phyloP scores from a whole-genome alignment of 2,797 vertebrate species.

The Vipera latastei region DNA sequence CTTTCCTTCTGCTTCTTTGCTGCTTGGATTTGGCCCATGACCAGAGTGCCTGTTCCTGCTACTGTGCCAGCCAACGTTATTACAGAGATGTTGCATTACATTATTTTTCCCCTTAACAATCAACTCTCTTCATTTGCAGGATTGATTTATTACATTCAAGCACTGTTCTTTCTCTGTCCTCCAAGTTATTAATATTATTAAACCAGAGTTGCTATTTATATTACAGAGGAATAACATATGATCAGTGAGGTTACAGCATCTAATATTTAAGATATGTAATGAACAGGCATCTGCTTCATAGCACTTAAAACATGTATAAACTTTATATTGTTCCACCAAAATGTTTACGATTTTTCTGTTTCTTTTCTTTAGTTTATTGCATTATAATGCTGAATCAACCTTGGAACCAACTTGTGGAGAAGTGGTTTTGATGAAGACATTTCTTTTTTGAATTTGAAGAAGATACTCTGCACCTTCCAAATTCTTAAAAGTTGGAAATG shows the following conservation, averaged over 20 bases:
- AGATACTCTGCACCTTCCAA: constrained; percentile 69
- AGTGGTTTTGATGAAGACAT: constrained; percentile 63
- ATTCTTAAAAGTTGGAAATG: constrained; percentile 71
- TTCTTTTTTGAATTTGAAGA: constrained; percentile 52
- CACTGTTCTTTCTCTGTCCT: no score
- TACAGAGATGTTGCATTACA: neutral
- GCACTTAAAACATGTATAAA: neutral
- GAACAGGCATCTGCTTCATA: neutral
- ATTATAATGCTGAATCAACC: constrained; percentile 46
- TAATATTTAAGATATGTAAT: neutral
- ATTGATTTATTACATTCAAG: neutral
- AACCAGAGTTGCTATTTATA: neutral
- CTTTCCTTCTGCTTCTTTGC: neutral
- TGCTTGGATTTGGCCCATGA: constrained; percentile 22
- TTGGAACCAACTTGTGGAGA: constrained; percentile 65
- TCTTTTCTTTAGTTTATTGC: constrained; percentile 48
- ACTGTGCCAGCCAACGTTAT: neutral
- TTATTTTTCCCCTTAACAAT: neutral
- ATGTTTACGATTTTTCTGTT: constrained; percentile 13
- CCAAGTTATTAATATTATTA: neutral
- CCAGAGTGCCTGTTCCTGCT: neutral
- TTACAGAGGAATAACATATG: neutral
- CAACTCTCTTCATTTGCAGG: neutral
- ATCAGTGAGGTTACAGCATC: constrained; percentile 12
- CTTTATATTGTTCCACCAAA: constrained; percentile 17